Evolutionary conservation across 1,140 invertebrate species (phyloP).

Genomic region (Portunus trituberculatus): DNA sequence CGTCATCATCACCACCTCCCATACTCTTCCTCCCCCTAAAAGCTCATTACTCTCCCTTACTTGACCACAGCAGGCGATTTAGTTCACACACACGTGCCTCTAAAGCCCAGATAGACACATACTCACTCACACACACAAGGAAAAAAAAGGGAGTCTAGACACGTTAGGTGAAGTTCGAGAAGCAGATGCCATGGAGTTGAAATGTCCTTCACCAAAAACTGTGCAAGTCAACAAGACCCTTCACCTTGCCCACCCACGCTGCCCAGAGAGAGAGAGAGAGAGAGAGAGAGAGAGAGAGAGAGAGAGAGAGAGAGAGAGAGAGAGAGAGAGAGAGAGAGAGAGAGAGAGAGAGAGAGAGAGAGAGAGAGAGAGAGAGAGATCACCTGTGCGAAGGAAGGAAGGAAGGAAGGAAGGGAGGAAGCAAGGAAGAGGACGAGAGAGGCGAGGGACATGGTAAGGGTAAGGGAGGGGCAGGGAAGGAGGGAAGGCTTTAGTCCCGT

Average conservation of each 20-base stretch:
- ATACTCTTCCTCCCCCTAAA: too few species aligned
- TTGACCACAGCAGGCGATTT: not conserved
- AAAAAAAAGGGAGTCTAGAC: not conserved
- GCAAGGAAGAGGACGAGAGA: not conserved
- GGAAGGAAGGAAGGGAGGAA: not conserved
- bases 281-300: not conserved
- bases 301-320: not conserved
- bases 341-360: conserved; percentile 16
- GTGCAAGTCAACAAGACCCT: not conserved
- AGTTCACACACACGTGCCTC: not conserved
- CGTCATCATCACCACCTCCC: too few species aligned
- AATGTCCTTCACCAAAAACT: not conserved
- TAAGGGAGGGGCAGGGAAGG: not conserved
- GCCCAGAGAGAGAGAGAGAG: not conserved
- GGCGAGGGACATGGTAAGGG: not conserved
- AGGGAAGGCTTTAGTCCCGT: conserved; percentile 12
- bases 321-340: conserved; percentile 23
- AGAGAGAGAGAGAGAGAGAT: not conserved
- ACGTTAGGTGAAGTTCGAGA: not conserved
- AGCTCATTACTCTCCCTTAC: too few species aligned
- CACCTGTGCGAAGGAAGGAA: not conserved
- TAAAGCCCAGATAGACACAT: not conserved
- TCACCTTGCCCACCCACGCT: not conserved
- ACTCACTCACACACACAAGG: not conserved
- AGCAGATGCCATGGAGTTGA: not conserved